Conservation (phyloP, 2,797 vertebrate genomes). For the Naso thynnoides region DNA sequence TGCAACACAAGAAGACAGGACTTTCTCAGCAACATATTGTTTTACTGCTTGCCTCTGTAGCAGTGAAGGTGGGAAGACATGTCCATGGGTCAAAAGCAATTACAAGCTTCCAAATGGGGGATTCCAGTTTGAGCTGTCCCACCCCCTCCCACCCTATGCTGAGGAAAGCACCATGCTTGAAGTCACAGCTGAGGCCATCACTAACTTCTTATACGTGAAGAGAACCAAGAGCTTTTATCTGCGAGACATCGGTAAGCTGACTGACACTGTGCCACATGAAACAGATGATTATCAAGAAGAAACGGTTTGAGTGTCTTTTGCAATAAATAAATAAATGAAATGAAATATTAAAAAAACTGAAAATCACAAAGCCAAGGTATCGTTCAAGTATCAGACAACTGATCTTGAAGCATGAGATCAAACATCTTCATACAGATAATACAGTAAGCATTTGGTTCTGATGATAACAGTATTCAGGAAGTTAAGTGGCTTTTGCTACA, state of each 20-base stretch:
- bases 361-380: neutral
- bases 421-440: neutral
- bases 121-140: conserved; percentile 72
- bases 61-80: conserved; percentile 39
- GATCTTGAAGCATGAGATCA: neutral
- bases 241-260: conserved; percentile 79
- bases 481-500: neutral
- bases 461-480: neutral
- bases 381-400: neutral
- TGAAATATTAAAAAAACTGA: too few species aligned
- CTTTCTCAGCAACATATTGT: neutral
- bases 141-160: conserved; percentile 70
- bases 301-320: neutral
- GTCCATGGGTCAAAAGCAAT: conserved; percentile 59
- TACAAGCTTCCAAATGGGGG: neutral
- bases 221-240: conserved; percentile 77
- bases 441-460: neutral
- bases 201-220: conserved; percentile 16
- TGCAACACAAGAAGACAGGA: neutral
- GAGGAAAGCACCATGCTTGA: conserved; percentile 79
- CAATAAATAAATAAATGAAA: neutral
- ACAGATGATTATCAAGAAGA: conserved; percentile 17
- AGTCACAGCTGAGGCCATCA: conserved; percentile 79
- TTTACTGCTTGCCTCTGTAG: conserved; percentile 48
- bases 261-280: conserved; percentile 6